Percentiles rank a stretch among this genome's conserved stretches.
Conservation (phyloP, 30 jellyfish, hydroid and myxozoan genomes). For the Aurelia aurita complex sp. Pacific region DNA sequence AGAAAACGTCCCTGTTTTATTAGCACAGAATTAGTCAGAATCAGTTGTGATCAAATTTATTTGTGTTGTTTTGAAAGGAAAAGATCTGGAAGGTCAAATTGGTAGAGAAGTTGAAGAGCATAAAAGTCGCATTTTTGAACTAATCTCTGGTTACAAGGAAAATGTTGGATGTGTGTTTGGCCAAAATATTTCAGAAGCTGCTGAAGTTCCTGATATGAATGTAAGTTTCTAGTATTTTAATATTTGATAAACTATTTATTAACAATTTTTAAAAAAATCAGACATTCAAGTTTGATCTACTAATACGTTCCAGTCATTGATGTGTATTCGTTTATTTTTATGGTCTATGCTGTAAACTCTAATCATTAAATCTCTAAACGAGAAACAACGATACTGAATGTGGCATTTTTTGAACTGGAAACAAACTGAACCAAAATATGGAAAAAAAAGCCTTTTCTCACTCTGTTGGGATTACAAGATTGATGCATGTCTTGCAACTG, state of each 20-base stretch:
- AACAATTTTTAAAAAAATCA: background rate
- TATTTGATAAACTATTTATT: too few species aligned
- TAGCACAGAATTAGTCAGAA: too few species aligned
- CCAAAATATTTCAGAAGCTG: constrained; percentile 25
- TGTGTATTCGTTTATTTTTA: background rate
- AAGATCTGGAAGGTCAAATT: constrained; percentile 35
- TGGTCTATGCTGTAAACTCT: background rate
- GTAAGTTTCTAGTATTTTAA: background rate
- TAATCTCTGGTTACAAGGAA: constrained; percentile 17
- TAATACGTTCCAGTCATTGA: too few species aligned
- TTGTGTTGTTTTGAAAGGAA: background rate
- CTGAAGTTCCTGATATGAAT: background rate
- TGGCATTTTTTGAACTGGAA: too few species aligned
- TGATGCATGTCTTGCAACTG: too few species aligned
- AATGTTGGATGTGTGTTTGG: constrained; percentile 36
- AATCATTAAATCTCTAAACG: too few species aligned
- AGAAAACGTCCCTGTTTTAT: too few species aligned
- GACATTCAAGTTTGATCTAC: background rate
- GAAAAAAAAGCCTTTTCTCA: too few species aligned
- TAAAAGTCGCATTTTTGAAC: constrained; percentile 27
- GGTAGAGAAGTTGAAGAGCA: constrained; percentile 40
- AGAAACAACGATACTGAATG: too few species aligned
- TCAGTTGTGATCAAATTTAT: background rate
- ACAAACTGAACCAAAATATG: too few species aligned
- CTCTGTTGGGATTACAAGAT: too few species aligned